Base-by-base conservation (phyloP, 1,140 invertebrate genomes). In the Spodoptera litura region DNA sequence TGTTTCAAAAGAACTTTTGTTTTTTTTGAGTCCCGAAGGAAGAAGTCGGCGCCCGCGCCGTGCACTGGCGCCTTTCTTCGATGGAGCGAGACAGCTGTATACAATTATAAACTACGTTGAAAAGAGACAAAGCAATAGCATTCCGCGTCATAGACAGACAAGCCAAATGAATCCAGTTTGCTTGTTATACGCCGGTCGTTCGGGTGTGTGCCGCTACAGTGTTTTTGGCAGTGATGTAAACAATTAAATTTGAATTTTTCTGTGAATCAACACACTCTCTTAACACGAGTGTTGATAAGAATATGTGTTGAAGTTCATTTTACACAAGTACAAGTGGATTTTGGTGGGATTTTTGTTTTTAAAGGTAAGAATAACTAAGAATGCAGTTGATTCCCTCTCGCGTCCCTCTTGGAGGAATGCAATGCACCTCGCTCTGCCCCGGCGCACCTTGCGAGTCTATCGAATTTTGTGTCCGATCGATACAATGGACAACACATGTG, bases 1-100 rank as follows among this genome's bases (percentile, higher is more conserved):
- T 92, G 91, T 92, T 93, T 90, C 88, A 87, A 90, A 88, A 88
- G 87, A 82, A 87, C 88, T 93, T 93, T 93, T 92, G 87, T 92
- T 93, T 93, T 91, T 89, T 91, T 87, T 81, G 84, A 88, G 84
- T 92, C 91, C 91, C 90, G 87, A 84, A 93, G 92, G 90, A 92
- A 93, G 87, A 87, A 88, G 85, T 89, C 91, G 91, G 91, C 92
- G 92, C 91, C 84, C 87, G 91, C 89, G 90, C 87, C 80, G 86
- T 85, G 74, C 89, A 91, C 88, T 94, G 91, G 91, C 92, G 92
- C 91, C 91, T 92, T 93, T 93, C 91, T 92, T 87, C 81, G 80
- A 79, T 81, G 20, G 85, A 92, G 64, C 25, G 90, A 89, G 90
- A 92, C 64, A 56, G 80, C 72, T 6, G 8, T 62, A 78, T 31